A percentile compares a stretch with the other conserved stretches of the same genome.
Evolutionary conservation across 2,113 vertebrate species (phyloP).

Genomic region (Hemicordylus capensis): DNA sequence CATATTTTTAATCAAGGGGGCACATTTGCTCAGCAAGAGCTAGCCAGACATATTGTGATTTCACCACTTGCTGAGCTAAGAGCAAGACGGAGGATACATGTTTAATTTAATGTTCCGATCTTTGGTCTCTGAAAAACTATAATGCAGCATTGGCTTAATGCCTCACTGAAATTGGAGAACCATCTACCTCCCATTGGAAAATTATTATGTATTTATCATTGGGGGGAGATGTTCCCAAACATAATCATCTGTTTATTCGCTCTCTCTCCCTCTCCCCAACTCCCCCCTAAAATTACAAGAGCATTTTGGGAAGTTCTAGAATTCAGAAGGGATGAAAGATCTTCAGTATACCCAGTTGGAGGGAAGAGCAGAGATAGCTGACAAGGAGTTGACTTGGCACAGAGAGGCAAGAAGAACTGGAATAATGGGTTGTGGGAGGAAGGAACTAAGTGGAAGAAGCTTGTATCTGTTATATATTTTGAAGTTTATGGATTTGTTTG

Average conservation of each 20-base stretch:
- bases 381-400: no score
- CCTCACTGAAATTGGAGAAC: slow-evolving; percentile 16
- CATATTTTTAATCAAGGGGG: neutral
- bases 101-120: slow-evolving; percentile 15
- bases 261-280: neutral
- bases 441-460: no score
- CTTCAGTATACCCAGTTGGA: no score
- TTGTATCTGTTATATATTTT: no score
- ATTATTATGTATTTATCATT: slow-evolving; percentile 19
- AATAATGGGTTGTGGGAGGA: no score
- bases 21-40: fast-evolving
- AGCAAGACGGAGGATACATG: slow-evolving; percentile 14
- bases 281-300: no score
- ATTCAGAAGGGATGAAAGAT: no score
- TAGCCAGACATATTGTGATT: neutral
- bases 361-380: no score
- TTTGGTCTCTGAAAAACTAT: fast-evolving
- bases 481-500: no score
- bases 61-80: neutral
- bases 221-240: neutral
- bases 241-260: neutral
- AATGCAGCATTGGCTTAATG: fast-evolving
- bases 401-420: no score
- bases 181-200: slow-evolving; percentile 32
- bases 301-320: no score